Percentiles rank a stretch among this genome's conserved stretches.
These are phyloP conservation scores for Manis pentadactyla DNA, from an alignment of 2,797 vertebrate genomes.

Conservation along the genomic window DNA sequence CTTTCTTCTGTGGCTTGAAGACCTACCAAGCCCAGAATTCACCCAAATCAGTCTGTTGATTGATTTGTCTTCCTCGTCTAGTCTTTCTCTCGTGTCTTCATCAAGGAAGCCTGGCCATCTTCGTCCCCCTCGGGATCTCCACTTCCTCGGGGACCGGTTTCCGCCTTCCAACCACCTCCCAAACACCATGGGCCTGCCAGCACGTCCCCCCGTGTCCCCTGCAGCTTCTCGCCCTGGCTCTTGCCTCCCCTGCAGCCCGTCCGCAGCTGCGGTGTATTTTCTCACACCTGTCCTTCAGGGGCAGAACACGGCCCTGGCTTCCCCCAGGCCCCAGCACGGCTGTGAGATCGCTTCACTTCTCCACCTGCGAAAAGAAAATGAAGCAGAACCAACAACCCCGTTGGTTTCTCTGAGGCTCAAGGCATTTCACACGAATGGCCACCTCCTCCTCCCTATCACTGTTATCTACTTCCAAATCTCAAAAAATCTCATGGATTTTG, in stretches of 20 bases:
- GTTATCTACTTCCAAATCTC: background rate
- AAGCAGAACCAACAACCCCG: background rate
- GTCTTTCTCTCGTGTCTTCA: background rate
- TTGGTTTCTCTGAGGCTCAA: background rate
- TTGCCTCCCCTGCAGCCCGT: rapidly evolving
- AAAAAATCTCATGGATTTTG: background rate
- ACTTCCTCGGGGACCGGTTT: background rate
- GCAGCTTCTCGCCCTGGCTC: background rate
- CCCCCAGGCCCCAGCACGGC: background rate
- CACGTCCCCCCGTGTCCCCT: background rate
- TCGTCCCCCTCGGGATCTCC: rapidly evolving
- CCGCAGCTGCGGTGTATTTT: background rate
- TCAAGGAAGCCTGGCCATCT: background rate
- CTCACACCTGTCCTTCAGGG: background rate
- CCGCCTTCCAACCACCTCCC: rapidly evolving
- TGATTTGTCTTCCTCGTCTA: no score
- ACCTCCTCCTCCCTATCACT: background rate
- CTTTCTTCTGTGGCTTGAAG: background rate
- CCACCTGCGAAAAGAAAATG: background rate
- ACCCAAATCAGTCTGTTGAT: background rate
- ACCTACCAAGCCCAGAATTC: background rate
- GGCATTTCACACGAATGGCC: background rate
- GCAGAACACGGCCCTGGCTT: background rate
- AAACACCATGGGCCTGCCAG: rapidly evolving
- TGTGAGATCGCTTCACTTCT: background rate